These are phyloP conservation scores for Strongylocentrotus purpuratus DNA, from an alignment of 35 echinoderm and acorn worm genomes.

Conservation along the genomic window DNA sequence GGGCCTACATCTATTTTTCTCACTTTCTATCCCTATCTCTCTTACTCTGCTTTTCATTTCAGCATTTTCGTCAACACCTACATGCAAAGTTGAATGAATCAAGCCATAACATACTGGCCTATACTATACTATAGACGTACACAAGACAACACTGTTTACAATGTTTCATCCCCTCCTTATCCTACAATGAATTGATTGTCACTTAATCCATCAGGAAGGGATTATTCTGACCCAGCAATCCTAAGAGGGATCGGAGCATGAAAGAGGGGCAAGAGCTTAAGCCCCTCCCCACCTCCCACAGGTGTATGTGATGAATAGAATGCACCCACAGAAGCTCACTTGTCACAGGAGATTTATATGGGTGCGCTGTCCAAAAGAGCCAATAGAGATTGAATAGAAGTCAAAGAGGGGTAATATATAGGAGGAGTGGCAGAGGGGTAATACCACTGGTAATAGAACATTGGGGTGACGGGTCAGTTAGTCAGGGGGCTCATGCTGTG, in stretches of 20 bases:
- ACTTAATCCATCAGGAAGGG: not conserved
- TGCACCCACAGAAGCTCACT: not conserved
- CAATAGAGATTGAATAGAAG: conserved; percentile 11
- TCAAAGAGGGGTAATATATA: not conserved
- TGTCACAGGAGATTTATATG: not conserved
- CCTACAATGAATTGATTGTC: not conserved
- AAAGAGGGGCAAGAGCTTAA: not conserved
- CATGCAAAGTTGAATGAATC: not conserved
- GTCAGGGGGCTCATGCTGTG: not conserved
- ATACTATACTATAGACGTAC: not conserved
- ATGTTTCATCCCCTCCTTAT: not conserved
- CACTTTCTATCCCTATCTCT: too few relatives aligned
- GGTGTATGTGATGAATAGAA: not conserved
- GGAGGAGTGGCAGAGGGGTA: not conserved
- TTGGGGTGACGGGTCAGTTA: not conserved
- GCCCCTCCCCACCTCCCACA: not conserved
- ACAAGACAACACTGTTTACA: not conserved
- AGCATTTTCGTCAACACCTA: not conserved
- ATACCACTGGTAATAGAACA: not conserved
- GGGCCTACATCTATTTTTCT: too few relatives aligned
- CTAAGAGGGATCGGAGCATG: not conserved
- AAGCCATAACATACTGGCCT: not conserved
- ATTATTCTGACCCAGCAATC: not conserved
- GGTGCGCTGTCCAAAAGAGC: not conserved
- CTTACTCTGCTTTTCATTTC: too few relatives aligned